phyloP scores from a whole-genome alignment of 23 tunicate species.

The Phallusia fumigata region DNA sequence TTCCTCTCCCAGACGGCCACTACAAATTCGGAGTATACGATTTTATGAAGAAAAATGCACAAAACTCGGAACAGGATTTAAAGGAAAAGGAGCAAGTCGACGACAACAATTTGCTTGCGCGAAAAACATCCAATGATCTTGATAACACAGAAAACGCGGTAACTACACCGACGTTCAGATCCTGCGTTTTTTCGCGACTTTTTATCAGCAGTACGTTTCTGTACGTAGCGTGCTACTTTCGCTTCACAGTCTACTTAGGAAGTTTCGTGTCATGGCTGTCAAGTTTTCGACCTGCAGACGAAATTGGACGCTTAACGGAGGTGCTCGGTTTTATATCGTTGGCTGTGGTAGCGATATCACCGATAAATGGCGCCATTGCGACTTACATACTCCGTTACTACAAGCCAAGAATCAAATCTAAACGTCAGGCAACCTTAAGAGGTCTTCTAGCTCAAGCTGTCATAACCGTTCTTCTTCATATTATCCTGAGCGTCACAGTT shows the following conservation, averaged over 20 bases:
- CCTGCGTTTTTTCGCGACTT: neutral
- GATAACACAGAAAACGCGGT: too few species aligned
- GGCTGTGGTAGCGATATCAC: neutral
- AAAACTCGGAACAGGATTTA: neutral
- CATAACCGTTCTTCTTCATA: neutral
- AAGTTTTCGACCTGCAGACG: neutral
- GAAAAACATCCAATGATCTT: too few species aligned
- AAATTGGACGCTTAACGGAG: constrained; percentile 10
- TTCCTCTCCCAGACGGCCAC: neutral
- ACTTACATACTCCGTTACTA: neutral
- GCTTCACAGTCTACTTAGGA: neutral
- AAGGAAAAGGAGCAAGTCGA: neutral
- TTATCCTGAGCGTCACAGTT: constrained; percentile 5
- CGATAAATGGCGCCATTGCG: constrained; percentile 19
- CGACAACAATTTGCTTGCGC: neutral
- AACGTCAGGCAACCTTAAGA: neutral
- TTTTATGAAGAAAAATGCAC: neutral
- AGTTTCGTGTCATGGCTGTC: constrained; percentile 1
- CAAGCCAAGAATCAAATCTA: neutral
- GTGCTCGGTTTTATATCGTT: constrained; percentile 5
- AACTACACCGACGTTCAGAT: neutral
- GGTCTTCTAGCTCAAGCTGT: constrained; percentile 6
- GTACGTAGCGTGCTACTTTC: neutral
- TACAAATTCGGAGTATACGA: neutral
- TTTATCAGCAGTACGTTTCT: neutral